Evolutionary conservation across 2,888 invertebrate genomes (phyloP), one percentile per base, ranked within the genome.

Genomic region (Microdon myrmicae): DNA sequence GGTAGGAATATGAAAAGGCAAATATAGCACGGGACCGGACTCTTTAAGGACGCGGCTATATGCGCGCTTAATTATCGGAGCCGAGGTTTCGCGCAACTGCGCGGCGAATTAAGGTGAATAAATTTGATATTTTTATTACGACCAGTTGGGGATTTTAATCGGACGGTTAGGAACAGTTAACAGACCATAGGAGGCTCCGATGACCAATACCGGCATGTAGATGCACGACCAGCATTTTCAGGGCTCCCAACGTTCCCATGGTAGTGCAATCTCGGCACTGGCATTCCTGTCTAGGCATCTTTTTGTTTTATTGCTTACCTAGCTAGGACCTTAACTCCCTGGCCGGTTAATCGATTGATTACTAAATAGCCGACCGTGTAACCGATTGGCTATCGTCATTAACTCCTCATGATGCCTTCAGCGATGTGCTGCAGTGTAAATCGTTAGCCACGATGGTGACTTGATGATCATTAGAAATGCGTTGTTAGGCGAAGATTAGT

Each of bases 61-160:
- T 26, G 38, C 45, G n/a, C 44, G 35, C 31, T 51, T 56, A 64
- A 58, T 56, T 58, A 58, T 64, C 45, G 14, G 31, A 26, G n/a
- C 51, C 37, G 35, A 51, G 41, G 31, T 20, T 58, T 44, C 14
- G 41, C 41, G n/a, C 41, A 47, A 39, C 45, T 31, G 51, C n/a
- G n/a, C 19, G 32, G 45, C 37, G 35, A 59, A 51, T 32, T 39
- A 26, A 58, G 31, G 23, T 39, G 45, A 51, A 56, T 64, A 64
- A 64, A 58, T 51, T 64, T 47, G 45, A 51, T 51, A 58, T 47
- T 56, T 58, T 64, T 64, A 64, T 64, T 41, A 37, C 41, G 29
- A 17, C 35, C 28, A 34, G 51, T 51, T 34, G 39, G 23, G n/a
- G 28, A 6, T 19, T 10, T 60, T 47, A 43, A 60, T 55, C 55